Evolutionary conservation across 1,140 invertebrate species (phyloP).

Genomic region (Drosophila leontia): DNA sequence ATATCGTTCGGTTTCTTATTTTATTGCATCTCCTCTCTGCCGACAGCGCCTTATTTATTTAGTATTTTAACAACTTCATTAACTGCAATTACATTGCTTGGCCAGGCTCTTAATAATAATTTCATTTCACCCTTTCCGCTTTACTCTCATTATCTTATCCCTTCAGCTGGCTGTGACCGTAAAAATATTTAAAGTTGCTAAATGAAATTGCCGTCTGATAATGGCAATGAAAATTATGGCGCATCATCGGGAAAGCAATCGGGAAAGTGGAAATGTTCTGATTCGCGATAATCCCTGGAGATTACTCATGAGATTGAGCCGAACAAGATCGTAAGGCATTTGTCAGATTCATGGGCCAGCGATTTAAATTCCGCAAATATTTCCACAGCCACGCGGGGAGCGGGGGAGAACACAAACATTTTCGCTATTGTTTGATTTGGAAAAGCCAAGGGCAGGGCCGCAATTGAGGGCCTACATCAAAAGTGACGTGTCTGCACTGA

Average conservation of each 20-base stretch:
- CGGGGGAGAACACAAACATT: conserved; percentile 6
- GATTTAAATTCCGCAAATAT: conserved; percentile 50
- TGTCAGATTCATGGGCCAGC: conserved; percentile 40
- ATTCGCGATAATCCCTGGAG: conserved; percentile 20
- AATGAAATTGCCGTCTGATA: conserved; percentile 35
- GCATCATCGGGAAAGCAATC: conserved; percentile 10
- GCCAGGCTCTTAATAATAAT: conserved; percentile 33
- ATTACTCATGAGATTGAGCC: conserved; percentile 41
- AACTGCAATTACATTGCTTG: conserved; percentile 42
- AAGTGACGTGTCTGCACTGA: conserved; percentile 68
- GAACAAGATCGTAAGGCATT: conserved; percentile 43
- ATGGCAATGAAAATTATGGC: conserved; percentile 32
- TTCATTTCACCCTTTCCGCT: conserved; percentile 11
- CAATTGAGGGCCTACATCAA: conserved; percentile 64
- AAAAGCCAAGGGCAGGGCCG: conserved; percentile 36
- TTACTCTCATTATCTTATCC: conserved; percentile 4
- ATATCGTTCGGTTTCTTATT: conserved; percentile 30
- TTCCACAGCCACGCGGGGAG: conserved; percentile 3
- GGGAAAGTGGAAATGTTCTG: background rate
- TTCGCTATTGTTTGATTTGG: conserved; percentile 65
- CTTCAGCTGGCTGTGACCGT: background rate
- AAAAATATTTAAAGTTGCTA: conserved; percentile 41
- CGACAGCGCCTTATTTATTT: conserved; percentile 57
- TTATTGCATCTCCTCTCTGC: conserved; percentile 9
- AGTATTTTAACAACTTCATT: conserved; percentile 62